A percentile compares a stretch with the other conserved stretches of the same genome.
Conservation (phyloP, 2,888 invertebrate species). For the Prosopocoilus inquinatus region DNA sequence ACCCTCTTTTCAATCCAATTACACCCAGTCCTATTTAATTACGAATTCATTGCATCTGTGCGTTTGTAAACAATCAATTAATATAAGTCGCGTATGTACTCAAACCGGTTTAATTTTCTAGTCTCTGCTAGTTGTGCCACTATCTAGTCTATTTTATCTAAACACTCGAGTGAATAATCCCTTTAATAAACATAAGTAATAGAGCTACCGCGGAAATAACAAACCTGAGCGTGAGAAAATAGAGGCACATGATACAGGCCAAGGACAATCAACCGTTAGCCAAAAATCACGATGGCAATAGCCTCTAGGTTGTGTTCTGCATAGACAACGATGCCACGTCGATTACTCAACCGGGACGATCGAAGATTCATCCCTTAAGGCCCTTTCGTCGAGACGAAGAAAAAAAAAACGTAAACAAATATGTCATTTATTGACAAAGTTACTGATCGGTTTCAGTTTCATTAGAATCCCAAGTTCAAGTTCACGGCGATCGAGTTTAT, state of each 20-base stretch:
- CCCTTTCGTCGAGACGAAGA: background rate
- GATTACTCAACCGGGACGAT: no score
- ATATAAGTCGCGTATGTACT: constrained; percentile 10
- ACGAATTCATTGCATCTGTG: constrained; percentile 9
- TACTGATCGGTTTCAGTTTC: constrained; percentile 45
- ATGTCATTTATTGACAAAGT: background rate
- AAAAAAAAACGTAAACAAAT: background rate
- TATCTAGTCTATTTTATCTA: constrained; percentile 16
- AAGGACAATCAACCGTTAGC: constrained; percentile 40
- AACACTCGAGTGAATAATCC: constrained; percentile 1
- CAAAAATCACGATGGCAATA: constrained; percentile 13
- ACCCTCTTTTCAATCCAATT: background rate
- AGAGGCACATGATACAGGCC: constrained; percentile 34
- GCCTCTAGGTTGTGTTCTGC: no score
- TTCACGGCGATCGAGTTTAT: constrained; percentile 48
- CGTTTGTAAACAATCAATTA: constrained; percentile 15
- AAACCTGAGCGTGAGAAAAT: constrained; percentile 18
- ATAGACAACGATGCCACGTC: no score
- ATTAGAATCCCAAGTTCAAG: constrained; percentile 51
- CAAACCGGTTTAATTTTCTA: constrained; percentile 21
- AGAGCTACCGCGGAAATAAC: constrained; percentile 17
- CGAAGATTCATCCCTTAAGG: no score
- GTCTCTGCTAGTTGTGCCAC: constrained; percentile 6
- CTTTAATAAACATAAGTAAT: constrained; percentile 11
- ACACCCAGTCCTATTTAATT: background rate